Conservation (phyloP, 2,888 invertebrate species). For the Trissolcus brochymenae region DNA sequence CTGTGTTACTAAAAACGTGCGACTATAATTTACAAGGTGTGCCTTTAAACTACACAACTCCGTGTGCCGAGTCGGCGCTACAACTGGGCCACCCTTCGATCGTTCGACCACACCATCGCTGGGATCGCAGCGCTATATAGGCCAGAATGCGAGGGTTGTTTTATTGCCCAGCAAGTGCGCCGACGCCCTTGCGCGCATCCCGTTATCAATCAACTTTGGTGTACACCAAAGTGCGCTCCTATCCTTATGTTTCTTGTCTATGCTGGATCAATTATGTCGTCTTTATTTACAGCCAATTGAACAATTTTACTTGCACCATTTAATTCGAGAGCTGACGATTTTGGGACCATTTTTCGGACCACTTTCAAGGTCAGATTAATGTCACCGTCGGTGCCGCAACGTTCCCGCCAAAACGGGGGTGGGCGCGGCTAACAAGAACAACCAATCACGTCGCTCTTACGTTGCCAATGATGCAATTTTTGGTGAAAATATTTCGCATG, state of each 20-base stretch:
- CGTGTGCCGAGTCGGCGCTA: slow-evolving; percentile 75
- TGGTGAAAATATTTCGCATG: no score
- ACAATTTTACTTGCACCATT: background rate
- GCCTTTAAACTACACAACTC: slow-evolving; percentile 75
- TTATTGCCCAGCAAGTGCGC: slow-evolving; percentile 51
- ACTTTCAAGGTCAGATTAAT: background rate
- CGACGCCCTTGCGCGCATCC: slow-evolving; percentile 46
- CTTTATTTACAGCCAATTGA: background rate
- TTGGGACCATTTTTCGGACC: no score
- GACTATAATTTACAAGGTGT: slow-evolving; percentile 74
- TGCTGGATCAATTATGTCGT: background rate
- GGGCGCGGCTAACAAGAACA: background rate
- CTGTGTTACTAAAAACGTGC: slow-evolving; percentile 67
- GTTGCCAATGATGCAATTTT: no score
- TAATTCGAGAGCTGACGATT: no score
- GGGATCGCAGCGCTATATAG: slow-evolving; percentile 55
- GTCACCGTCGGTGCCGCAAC: no score
- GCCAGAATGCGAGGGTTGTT: slow-evolving; percentile 56
- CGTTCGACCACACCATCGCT: slow-evolving; percentile 61
- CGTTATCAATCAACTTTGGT: slow-evolving; percentile 33
- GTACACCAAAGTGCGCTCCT: background rate
- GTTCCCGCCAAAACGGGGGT: slow-evolving; percentile 2
- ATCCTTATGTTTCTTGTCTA: background rate
- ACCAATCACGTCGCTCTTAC: no score
- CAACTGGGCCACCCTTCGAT: slow-evolving; percentile 69